phyloP scores from a whole-genome alignment of 37 sponge, comb jelly and placozoan genomes.

The Ianthella basta region DNA sequence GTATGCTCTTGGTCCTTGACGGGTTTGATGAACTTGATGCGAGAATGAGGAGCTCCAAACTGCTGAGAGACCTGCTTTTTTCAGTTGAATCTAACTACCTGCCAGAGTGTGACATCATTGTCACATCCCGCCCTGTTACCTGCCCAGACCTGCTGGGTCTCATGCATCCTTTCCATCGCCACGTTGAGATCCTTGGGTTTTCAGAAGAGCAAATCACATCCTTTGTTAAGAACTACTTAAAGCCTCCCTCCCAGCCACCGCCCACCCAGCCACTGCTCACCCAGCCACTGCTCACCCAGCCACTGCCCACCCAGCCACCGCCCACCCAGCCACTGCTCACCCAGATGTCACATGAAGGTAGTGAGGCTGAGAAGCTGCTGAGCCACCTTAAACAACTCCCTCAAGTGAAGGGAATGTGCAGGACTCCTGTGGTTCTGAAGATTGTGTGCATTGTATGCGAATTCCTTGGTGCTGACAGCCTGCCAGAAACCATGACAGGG shows the following conservation, averaged over 20 bases:
- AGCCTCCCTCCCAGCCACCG: not conserved
- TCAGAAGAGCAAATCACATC: not conserved
- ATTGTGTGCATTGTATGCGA: not conserved
- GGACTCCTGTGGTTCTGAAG: conserved; percentile 7
- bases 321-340: too few species aligned
- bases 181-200: conserved; percentile 16
- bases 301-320: too few species aligned
- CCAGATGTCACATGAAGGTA: too few species aligned
- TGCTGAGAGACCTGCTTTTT: not conserved
- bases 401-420: conserved; percentile 5
- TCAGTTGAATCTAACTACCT: not conserved
- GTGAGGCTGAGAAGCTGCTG: conserved; percentile 2
- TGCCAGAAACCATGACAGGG: conserved; percentile 11
- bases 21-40: conserved; percentile 11
- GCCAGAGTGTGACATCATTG: conserved; percentile 2
- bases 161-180: not conserved
- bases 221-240: not conserved
- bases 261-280: too few species aligned
- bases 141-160: not conserved
- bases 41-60: not conserved
- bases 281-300: too few species aligned
- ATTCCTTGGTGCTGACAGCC: not conserved
- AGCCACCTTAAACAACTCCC: not conserved
- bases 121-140: conserved; percentile 15
- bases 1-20: not conserved